Evolutionary conservation across 2,888 invertebrate species (phyloP), one percentile per base, ranked within the genome.

Genomic region (Netelia fuscicornis): DNA sequence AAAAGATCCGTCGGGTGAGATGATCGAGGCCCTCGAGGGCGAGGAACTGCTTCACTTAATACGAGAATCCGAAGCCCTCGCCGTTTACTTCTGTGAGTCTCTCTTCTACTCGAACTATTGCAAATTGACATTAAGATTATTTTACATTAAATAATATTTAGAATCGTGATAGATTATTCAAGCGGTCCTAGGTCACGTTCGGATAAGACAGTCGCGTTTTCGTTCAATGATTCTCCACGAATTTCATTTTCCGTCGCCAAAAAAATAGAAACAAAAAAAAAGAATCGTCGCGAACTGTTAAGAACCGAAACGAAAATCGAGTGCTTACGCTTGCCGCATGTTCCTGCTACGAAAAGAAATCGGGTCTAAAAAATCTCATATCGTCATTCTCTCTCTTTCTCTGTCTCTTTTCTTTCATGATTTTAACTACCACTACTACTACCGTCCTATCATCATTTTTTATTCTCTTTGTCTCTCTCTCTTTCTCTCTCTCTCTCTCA

Each of bases 71-170:
- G 96, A 97, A 88, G 97, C 98, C 54, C 94, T 98, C 87, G 98
- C 98, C 8, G 97, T 98, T 42, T 98, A 98, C 93, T 98, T 98
- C 94, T 98, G 98, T 98, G 96, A 98, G 98, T 54, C 37, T 37
- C 37, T 5, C 37, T 6, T 37, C 37, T 37, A 37, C 37, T 6
- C 6, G 37, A 37, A 30, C 30, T 30, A 30, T 0, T 5, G 42
- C 44, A 42, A 25, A n/a, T 44, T 25, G 42, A 9, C 6, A 48
- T 48, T 48, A 11, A 10, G 30, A 10, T 44, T 52, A 13, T 17
- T 25, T n/a, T 23, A 56, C 58, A n/a, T 5, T n/a, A 37, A 23
- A 37, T 70, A 37, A 44, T 30, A 13, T 52, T 23, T 6, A 68
- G 37, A 23, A 17, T 25, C 30, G 68, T 68, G 37, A 65, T 65